Base-by-base conservation (phyloP, 2,888 invertebrate species). In the Lepidocyrtoides sp. region DNA sequence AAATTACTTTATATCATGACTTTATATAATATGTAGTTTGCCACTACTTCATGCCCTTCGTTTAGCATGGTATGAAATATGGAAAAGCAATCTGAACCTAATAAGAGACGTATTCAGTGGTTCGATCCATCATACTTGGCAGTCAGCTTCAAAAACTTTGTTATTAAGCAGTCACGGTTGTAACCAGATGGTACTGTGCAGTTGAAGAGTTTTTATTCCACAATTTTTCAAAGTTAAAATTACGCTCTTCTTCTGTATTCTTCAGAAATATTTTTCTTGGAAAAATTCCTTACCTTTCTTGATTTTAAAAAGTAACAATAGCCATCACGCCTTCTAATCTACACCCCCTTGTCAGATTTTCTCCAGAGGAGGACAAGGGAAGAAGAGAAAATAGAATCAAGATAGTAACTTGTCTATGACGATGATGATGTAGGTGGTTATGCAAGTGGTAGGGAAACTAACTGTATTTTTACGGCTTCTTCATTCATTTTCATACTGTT, bases 401-500 rank as follows among this genome's bases (percentile, higher is more conserved):
- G 29, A 77, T n/a, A 17, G 29, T 36, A 17, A 79, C 79, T 79
- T 79, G 79, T 36, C 79, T 57, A 32, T 57, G 20, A 17, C 60
- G 75, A 57, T 75, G 85, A 54, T 54, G 41, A 41, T 36, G 26
- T 23, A 51, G 48, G 23, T 36, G 20, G 26, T 75, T 75, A 48
- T 48, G 48, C 75, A 23, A 44, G 72, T n/a, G 12, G 48, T 17
- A n/a, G 23, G 57, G 57, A 26, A 84, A 36, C 10, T 12, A 29
- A 84, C 66, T 51, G 69, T 69, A 75, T 85, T 85, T 79, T 85
- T 85, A 54, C 41, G 57, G 85, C 41, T 72, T 85, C 85, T 26
- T 57, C 85, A 41, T 57, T 57, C 75, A 72, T 57, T 36, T 72
- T 85, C 72, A 36, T 79, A 36, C n/a, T 75, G 20, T 36, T 36